Percentiles rank a stretch among this genome's conserved stretches.
These are phyloP conservation scores for Lepilemur ruficaudatus DNA, from an alignment of 2,797 vertebrate genomes.

Conservation along the genomic window DNA sequence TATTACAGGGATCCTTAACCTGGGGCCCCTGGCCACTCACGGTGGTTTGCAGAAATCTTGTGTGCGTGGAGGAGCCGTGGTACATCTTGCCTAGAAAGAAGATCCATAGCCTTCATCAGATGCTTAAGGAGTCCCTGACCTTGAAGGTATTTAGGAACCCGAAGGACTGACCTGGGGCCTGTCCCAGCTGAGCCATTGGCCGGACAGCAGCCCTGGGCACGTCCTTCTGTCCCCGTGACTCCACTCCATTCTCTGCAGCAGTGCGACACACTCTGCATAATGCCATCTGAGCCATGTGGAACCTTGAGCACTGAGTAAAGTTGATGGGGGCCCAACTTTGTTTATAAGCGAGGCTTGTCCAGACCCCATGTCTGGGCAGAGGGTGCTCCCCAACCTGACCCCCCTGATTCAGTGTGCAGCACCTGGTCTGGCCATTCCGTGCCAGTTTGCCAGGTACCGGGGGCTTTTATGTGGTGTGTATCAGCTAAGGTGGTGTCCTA, in stretches of 20 bases:
- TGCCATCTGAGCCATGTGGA: neutral
- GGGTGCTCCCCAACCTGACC: no score
- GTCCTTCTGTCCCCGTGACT: neutral
- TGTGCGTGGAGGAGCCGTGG: neutral
- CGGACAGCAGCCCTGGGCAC: rapidly evolving
- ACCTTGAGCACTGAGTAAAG: neutral
- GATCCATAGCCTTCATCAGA: neutral
- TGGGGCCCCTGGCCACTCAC: rapidly evolving
- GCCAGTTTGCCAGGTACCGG: rapidly evolving
- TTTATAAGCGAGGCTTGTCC: neutral
- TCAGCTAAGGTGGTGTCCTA: rapidly evolving
- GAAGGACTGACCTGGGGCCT: rapidly evolving
- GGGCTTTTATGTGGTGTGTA: neutral
- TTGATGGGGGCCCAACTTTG: neutral
- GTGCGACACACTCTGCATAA: no score
- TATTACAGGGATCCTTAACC: rapidly evolving
- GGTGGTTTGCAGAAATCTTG: neutral
- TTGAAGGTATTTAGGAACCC: neutral
- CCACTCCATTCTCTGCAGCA: neutral
- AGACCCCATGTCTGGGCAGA: neutral
- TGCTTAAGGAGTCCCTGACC: neutral
- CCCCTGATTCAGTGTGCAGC: neutral
- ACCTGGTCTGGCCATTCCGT: rapidly evolving
- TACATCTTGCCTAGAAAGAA: neutral
- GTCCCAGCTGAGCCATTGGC: neutral